A percentile compares a stretch with the other conserved stretches of the same genome.
Evolutionary conservation across 2,113 vertebrate genomes (phyloP).

Genomic region (Stigmatopora argus): DNA sequence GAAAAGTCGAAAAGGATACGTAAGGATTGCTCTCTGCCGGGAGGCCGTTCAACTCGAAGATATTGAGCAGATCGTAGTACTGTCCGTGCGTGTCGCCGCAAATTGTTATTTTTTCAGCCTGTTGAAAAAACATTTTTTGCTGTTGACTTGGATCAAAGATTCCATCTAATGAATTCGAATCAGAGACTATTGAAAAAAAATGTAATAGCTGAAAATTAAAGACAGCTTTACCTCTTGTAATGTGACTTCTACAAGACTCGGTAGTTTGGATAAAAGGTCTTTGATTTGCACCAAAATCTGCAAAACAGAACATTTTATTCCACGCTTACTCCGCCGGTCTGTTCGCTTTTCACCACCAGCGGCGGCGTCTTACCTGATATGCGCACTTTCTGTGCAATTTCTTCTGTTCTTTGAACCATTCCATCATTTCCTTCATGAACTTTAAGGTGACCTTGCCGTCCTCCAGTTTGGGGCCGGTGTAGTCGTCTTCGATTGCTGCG

Average conservation of each 20-base stretch:
- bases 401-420: conserved; percentile 91
- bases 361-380: conserved; percentile 78
- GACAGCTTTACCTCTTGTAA: conserved; percentile 78
- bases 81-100: conserved; percentile 95
- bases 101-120: conserved; percentile 89
- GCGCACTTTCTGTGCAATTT: conserved; percentile 92
- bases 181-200: neutral
- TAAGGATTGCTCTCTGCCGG: conserved; percentile 87
- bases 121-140: conserved; percentile 49
- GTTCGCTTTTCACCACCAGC: neutral
- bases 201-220: neutral
- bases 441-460: conserved; percentile 79
- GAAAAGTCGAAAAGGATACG: conserved; percentile 76
- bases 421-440: conserved; percentile 93
- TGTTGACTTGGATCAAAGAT: no score
- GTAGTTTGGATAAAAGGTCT: conserved; percentile 85
- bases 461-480: conserved; percentile 85
- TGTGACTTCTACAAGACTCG: conserved; percentile 83
- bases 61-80: conserved; percentile 91
- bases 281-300: conserved; percentile 92
- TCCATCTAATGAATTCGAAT: conserved; percentile 9
- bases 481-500: conserved; percentile 90
- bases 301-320: conserved; percentile 14
- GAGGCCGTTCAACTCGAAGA: conserved; percentile 88
- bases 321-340: neutral